phyloP scores from a whole-genome alignment of 2,113 vertebrate genomes.

The Proterorhinus semilunaris region DNA sequence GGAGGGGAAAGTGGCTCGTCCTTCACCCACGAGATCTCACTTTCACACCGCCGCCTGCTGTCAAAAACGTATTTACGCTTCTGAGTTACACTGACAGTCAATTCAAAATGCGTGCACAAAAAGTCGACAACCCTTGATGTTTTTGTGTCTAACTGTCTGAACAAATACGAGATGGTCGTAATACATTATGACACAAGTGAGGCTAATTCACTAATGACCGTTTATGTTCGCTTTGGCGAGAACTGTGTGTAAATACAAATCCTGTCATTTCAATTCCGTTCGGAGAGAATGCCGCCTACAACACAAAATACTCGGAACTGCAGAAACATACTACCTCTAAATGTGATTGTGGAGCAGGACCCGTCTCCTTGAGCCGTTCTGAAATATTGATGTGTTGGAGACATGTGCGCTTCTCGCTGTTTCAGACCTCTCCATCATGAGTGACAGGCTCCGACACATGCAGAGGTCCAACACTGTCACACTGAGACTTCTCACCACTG shows the following conservation, averaged over 20 bases:
- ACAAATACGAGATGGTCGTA: no score
- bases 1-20: conserved; percentile 27
- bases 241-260: no score
- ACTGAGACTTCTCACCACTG: conserved; percentile 6
- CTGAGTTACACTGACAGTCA: not conserved
- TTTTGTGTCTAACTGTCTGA: no score
- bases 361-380: conserved; percentile 24
- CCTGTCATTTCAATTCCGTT: no score
- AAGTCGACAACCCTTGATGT: no score
- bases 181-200: no score
- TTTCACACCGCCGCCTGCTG: conserved; percentile 6
- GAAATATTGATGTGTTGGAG: conserved; percentile 27
- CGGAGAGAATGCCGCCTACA: not conserved
- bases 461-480: conserved; percentile 34
- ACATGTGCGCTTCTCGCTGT: not conserved
- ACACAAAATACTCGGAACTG: not conserved
- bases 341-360: not conserved
- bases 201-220: no score
- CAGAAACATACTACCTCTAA: not conserved
- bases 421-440: conserved; percentile 37
- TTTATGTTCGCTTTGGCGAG: no score
- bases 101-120: not conserved
- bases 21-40: conserved; percentile 5
- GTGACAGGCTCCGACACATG: conserved; percentile 42
- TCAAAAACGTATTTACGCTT: conserved; percentile 10